Evolutionary conservation across 1,140 invertebrate genomes (phyloP).

Genomic region (Drosophila cardini): DNA sequence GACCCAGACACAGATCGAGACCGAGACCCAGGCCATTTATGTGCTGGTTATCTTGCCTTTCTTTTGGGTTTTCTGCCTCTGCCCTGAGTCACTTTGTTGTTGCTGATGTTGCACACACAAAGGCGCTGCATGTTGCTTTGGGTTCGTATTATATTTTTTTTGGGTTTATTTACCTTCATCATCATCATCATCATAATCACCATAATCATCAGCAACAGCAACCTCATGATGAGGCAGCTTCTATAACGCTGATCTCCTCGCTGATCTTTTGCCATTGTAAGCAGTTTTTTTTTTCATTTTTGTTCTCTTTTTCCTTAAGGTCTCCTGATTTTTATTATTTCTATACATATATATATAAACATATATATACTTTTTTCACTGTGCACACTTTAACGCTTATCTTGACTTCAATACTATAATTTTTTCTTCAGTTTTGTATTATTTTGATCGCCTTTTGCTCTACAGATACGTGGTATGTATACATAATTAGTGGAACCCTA

Average conservation of each 20-base stretch:
- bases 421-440: conserved; percentile 11
- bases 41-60: conserved; percentile 60
- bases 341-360: conserved; percentile 10
- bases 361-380: conserved; percentile 46
- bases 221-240: conserved; percentile 7
- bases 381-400: conserved; percentile 59
- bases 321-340: conserved; percentile 19
- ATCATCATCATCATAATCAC: conserved; percentile 32
- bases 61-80: conserved; percentile 40
- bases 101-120: conserved; percentile 49
- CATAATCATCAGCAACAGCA: not conserved
- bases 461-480: conserved; percentile 9
- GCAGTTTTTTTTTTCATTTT: conserved; percentile 29
- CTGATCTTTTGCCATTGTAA: conserved; percentile 60
- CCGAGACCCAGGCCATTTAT: conserved; percentile 47
- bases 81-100: conserved; percentile 57
- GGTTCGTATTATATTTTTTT: conserved; percentile 41
- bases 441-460: conserved; percentile 20
- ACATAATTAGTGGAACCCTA: conserved; percentile 31
- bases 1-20: conserved; percentile 1
- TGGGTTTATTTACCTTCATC: conserved; percentile 54
- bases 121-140: conserved; percentile 56
- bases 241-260: conserved; percentile 40
- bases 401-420: conserved; percentile 50
- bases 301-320: conserved; percentile 17